These are phyloP conservation scores for Agapornis roseicollis DNA, from an alignment of 2,113 vertebrate genomes.

Conservation along the genomic window DNA sequence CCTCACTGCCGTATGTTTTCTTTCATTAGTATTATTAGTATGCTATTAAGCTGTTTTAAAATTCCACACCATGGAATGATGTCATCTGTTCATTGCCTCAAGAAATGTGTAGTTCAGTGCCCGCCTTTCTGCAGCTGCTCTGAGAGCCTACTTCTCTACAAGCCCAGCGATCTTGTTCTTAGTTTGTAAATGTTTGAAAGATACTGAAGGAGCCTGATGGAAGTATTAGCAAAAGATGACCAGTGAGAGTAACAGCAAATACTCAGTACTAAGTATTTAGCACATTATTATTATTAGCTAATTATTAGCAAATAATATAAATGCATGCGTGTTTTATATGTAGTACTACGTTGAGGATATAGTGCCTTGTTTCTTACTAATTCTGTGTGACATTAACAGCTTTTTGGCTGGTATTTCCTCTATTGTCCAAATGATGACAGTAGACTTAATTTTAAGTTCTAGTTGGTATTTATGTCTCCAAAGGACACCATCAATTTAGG, in stretches of 20 bases:
- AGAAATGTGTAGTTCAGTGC: background rate
- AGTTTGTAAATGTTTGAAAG: background rate
- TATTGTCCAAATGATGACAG: constrained; percentile 6
- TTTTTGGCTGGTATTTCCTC: background rate
- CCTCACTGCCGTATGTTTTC: background rate
- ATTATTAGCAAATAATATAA: background rate
- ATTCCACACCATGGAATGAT: background rate
- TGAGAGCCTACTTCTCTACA: background rate
- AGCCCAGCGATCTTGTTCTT: background rate
- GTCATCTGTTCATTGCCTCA: background rate
- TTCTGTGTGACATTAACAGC: background rate
- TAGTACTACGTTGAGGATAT: background rate
- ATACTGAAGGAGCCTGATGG: background rate
- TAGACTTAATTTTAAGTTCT: background rate
- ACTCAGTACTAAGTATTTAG: background rate
- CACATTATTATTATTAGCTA: too few species aligned
- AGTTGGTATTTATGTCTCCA: background rate
- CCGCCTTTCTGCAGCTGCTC: background rate
- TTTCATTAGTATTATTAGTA: background rate
- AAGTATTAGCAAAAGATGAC: background rate
- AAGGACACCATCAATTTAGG: background rate
- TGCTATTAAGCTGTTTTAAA: background rate
- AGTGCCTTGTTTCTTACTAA: background rate
- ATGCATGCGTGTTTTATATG: background rate
- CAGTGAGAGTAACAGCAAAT: background rate